Conservation (phyloP, 2,797 vertebrate species). For the Poliocrania exsul region DNA sequence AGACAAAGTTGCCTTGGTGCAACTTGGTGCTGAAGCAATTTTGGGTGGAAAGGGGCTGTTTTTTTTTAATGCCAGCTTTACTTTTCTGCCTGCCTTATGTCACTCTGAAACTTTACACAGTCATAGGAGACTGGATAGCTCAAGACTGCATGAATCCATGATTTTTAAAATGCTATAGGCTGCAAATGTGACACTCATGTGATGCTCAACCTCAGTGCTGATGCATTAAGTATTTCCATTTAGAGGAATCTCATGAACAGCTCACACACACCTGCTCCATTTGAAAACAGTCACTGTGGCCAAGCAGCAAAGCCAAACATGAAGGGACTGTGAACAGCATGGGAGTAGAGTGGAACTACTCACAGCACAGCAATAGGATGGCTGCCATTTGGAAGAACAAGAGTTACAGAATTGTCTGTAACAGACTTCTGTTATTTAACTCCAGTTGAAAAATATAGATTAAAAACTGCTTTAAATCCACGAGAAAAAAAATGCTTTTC, state of each 20-base stretch:
- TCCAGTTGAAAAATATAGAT: not conserved
- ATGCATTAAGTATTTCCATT: not conserved
- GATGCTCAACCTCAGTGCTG: not conserved
- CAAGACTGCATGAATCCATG: not conserved
- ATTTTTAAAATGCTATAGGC: not conserved
- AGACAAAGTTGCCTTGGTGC: not conserved
- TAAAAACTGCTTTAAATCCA: not conserved
- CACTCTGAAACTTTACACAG: not conserved
- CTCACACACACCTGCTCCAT: not conserved
- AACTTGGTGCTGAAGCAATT: not conserved
- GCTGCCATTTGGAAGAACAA: not conserved
- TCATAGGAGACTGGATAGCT: not conserved
- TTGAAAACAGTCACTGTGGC: not conserved
- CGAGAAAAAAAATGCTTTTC: not conserved
- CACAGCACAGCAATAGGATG: not conserved
- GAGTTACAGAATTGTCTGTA: not conserved
- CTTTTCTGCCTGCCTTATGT: not conserved
- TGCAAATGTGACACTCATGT: not conserved
- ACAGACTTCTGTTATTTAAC: not conserved
- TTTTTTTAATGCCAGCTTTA: not conserved
- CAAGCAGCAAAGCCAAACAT: not conserved
- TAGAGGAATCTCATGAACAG: not conserved
- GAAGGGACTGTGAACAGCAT: not conserved
- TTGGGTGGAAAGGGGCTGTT: not conserved
- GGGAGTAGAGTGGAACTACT: not conserved